A percentile compares a stretch with the other conserved stretches of the same genome.
These are phyloP conservation scores for Octodon degus DNA, from an alignment of 2,113 vertebrate species.

Conservation along the genomic window DNA sequence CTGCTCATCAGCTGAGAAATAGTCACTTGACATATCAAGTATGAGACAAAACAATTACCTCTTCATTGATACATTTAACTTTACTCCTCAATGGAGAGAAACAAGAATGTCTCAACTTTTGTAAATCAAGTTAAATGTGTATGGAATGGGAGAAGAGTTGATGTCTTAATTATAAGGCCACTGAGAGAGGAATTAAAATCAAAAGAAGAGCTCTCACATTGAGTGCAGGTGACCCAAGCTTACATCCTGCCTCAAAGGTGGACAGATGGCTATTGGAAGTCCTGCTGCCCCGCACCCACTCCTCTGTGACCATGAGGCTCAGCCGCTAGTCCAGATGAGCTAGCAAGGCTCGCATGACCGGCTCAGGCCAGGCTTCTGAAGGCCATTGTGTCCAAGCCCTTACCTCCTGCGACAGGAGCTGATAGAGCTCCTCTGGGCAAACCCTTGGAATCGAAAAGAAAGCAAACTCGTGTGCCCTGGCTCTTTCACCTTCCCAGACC, in stretches of 20 bases:
- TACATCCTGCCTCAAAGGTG: not conserved
- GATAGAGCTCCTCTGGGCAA: not conserved
- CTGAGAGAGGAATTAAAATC: not conserved
- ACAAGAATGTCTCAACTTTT: not conserved
- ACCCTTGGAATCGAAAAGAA: not conserved
- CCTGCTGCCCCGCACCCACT: not conserved
- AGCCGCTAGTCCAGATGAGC: not conserved
- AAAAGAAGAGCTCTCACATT: not conserved
- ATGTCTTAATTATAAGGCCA: not conserved
- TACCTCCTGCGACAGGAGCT: not conserved
- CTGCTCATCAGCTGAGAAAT: not conserved
- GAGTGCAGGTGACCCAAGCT: not conserved
- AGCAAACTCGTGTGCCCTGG: not conserved
- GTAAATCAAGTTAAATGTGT: conserved; percentile 20
- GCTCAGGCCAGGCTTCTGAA: not conserved
- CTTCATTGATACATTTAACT: not conserved
- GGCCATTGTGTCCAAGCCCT: too few species aligned
- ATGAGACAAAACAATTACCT: not conserved
- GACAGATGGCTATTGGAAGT: not conserved
- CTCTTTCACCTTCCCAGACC: not conserved
- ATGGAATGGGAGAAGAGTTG: not conserved
- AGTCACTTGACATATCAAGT: not conserved
- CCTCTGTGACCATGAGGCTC: not conserved
- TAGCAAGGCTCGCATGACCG: not conserved
- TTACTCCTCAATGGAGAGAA: not conserved